Evolutionary conservation across 2,797 vertebrate species (phyloP).

Genomic region (Chaunax sp.): DNA sequence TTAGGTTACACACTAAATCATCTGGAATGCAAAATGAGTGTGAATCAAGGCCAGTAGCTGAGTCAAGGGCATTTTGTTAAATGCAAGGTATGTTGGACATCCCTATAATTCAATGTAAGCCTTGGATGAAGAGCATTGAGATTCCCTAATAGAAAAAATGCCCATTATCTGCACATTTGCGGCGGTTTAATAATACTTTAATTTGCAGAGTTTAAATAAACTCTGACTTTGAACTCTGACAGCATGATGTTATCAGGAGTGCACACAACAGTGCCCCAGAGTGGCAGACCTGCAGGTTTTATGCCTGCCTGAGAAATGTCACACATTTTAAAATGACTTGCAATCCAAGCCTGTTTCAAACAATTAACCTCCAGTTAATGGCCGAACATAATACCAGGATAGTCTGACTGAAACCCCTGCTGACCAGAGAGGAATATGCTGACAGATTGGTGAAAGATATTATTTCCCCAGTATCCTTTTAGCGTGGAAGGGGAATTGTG

Average conservation of each 20-base stretch:
- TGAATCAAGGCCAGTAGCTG: constrained; percentile 51
- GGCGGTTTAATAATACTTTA: background rate
- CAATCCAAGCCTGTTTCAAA: constrained; percentile 33
- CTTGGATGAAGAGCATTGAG: constrained; percentile 51
- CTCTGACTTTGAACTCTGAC: background rate
- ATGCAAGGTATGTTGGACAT: constrained; percentile 47
- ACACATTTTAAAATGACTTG: constrained; percentile 29
- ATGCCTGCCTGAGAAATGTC: constrained; percentile 42
- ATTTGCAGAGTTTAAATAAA: constrained; percentile 4
- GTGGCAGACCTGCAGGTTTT: constrained; percentile 38
- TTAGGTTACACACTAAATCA: constrained; percentile 54
- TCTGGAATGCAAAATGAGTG: constrained; percentile 33
- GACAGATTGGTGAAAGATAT: constrained; percentile 41
- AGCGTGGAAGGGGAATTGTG: constrained; percentile 65
- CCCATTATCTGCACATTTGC: constrained; percentile 21
- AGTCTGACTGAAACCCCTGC: constrained; percentile 17
- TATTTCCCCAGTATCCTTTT: constrained; percentile 48
- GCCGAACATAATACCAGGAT: constrained; percentile 1
- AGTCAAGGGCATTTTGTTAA: constrained; percentile 53
- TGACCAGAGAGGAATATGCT: constrained; percentile 14
- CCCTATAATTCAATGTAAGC: constrained; percentile 39
- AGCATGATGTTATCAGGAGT: constrained; percentile 12
- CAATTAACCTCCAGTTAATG: constrained; percentile 29
- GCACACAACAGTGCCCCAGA: constrained; percentile 53
- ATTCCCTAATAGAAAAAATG: no score